These are phyloP conservation scores for Sphaerophoria rueppellii DNA, from an alignment of 2,888 invertebrate species.

Conservation along the genomic window DNA sequence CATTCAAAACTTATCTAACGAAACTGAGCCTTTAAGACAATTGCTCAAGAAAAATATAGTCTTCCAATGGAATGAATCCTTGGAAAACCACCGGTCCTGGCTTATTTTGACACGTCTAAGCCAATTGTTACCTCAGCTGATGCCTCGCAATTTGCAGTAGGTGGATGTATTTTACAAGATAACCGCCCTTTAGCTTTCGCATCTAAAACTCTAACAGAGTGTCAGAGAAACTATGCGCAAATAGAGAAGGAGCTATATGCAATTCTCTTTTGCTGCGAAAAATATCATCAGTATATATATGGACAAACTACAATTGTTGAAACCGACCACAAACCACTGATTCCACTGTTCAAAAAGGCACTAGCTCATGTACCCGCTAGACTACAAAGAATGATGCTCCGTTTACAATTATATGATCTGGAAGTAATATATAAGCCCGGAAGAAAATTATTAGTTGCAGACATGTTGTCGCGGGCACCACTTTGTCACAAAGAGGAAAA, in stretches of 20 bases:
- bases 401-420: too few species aligned
- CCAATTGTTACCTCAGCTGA: constrained; percentile 32
- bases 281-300: constrained; percentile 67
- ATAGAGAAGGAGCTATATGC: constrained; percentile 72
- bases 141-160: constrained; percentile 55
- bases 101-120: constrained; percentile 18
- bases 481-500: too few species aligned
- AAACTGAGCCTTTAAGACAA: constrained; percentile 54
- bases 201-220: constrained; percentile 58
- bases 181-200: constrained; percentile 34
- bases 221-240: constrained; percentile 68
- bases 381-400: too few species aligned
- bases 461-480: too few species aligned
- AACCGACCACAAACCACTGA: too few species aligned
- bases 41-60: constrained; percentile 26
- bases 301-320: constrained; percentile 59
- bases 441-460: too few species aligned
- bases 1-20: constrained; percentile 69
- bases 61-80: constrained; percentile 47
- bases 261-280: constrained; percentile 69
- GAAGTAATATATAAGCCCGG: too few species aligned
- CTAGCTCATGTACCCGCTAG: too few species aligned
- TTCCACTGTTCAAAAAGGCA: too few species aligned
- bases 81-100: constrained; percentile 25
- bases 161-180: constrained; percentile 34